Conservation (phyloP, 2,113 vertebrate genomes). For the Aramus guarauna region DNA sequence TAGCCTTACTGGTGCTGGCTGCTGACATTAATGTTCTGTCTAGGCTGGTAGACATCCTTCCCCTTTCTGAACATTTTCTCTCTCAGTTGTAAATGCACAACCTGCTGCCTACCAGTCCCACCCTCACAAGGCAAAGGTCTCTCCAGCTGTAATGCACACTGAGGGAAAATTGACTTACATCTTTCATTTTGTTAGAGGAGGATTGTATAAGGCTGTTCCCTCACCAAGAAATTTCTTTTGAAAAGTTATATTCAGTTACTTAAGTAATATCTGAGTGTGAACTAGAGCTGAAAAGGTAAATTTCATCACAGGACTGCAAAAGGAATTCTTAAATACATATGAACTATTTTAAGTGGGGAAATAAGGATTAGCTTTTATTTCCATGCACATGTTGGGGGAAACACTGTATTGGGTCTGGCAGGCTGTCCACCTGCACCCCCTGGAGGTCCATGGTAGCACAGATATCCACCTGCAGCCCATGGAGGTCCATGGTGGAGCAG, state of each 20-base stretch:
- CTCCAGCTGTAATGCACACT: background rate
- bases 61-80: rapidly evolving
- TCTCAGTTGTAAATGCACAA: background rate
- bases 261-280: background rate
- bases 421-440: background rate
- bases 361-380: background rate
- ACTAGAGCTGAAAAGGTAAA: background rate
- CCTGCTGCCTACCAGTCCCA: background rate
- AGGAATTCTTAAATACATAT: background rate
- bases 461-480: rapidly evolving
- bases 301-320: background rate
- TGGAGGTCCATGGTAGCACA: rapidly evolving
- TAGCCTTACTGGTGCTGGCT: background rate
- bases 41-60: background rate
- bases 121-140: background rate
- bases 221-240: background rate
- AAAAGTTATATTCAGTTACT: background rate
- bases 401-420: background rate
- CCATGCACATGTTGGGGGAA: rapidly evolving
- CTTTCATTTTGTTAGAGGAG: background rate
- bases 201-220: background rate
- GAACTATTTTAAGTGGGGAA: background rate
- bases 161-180: background rate
- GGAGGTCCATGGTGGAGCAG: too few relatives aligned
- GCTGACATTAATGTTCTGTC: background rate